A percentile compares a stretch with the other conserved stretches of the same genome.
Evolutionary conservation across 1,140 invertebrate species (phyloP).

Genomic region (Drosophila teissieri): DNA sequence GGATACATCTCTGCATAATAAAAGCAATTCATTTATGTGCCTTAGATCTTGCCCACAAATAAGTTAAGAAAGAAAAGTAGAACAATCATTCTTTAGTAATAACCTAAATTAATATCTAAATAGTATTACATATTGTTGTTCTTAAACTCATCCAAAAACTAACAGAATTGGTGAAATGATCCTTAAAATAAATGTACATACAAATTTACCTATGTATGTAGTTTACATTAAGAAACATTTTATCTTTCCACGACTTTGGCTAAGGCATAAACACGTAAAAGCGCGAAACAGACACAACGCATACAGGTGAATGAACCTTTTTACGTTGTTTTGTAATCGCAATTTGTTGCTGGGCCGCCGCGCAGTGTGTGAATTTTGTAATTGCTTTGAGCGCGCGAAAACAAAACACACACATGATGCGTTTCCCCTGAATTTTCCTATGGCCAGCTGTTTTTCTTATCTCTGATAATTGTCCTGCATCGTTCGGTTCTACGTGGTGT

Average conservation of each 20-base stretch:
- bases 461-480: slow-evolving; percentile 31
- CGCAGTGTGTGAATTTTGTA: slow-evolving; percentile 43
- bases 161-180: too few relatives aligned
- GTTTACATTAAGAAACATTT: neutral
- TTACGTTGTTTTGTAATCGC: slow-evolving; percentile 79
- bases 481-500: slow-evolving; percentile 2
- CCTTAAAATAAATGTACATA: too few relatives aligned
- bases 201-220: too few relatives aligned
- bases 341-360: slow-evolving; percentile 47
- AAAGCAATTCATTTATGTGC: too few relatives aligned
- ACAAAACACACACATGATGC: slow-evolving; percentile 22
- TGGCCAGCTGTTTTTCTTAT: slow-evolving; percentile 29
- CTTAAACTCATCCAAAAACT: too few relatives aligned
- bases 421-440: slow-evolving; percentile 7
- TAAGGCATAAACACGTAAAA: slow-evolving; percentile 44
- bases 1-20: too few relatives aligned
- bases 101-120: too few relatives aligned
- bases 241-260: neutral
- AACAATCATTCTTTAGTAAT: too few relatives aligned
- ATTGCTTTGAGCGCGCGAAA: slow-evolving; percentile 59
- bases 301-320: slow-evolving; percentile 82
- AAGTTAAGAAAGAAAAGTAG: too few relatives aligned
- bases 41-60: too few relatives aligned
- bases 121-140: too few relatives aligned
- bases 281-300: slow-evolving; percentile 44